Evolutionary conservation across 2,797 vertebrate species (phyloP).

Genomic region (Coccyzus lansbergi): DNA sequence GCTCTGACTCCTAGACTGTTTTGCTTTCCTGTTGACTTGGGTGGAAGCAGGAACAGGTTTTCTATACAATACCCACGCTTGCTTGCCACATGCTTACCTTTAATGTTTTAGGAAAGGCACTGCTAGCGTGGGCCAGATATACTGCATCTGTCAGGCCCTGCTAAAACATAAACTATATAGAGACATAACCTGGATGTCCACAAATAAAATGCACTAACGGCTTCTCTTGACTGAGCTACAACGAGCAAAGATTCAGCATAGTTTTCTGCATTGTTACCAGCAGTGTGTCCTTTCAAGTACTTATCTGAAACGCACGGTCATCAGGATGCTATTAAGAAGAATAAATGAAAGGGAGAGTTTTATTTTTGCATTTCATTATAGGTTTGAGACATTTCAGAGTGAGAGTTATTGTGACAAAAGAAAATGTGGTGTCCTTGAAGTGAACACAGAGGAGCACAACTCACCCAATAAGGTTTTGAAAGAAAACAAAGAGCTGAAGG

Average conservation of each 20-base stretch:
- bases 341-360: background rate
- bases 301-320: background rate
- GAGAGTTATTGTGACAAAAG: conserved; percentile 34
- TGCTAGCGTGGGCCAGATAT: background rate
- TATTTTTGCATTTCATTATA: conserved; percentile 13
- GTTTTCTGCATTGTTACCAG: background rate
- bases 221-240: background rate
- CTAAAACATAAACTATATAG: background rate
- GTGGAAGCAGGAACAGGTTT: conserved; percentile 26
- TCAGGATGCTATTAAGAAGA: background rate
- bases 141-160: background rate
- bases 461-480: conserved; percentile 36
- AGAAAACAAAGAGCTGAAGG: conserved; percentile 62
- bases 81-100: background rate
- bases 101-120: background rate
- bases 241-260: background rate
- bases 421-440: conserved; percentile 41
- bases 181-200: background rate
- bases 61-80: background rate
- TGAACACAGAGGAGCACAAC: background rate
- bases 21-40: conserved; percentile 3
- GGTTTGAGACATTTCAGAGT: background rate
- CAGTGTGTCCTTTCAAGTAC: background rate
- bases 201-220: background rate
- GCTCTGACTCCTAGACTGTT: conserved; percentile 23